Evolutionary conservation across 2,888 invertebrate genomes (phyloP).

Genomic region (Scaptomyza caliginosa): DNA sequence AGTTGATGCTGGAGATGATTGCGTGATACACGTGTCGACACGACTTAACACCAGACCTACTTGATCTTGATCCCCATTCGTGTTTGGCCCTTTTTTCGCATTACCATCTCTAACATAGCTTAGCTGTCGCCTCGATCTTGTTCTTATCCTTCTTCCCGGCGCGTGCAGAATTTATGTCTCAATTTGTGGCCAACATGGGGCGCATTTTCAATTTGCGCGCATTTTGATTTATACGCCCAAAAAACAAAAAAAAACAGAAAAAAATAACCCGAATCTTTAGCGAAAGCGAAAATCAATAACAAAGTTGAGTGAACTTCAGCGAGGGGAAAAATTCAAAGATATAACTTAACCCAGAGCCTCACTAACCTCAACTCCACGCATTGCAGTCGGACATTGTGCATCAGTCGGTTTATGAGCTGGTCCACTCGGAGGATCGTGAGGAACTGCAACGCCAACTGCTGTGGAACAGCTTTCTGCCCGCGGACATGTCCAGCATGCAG

Average conservation of each 20-base stretch:
- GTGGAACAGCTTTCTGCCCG: constrained; percentile 96
- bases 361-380: constrained; percentile 6
- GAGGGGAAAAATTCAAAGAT: neutral
- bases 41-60: neutral
- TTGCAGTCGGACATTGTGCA: constrained; percentile 99
- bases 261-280: constrained; percentile 31
- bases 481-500: constrained; percentile 86
- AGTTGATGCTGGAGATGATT: neutral
- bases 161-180: constrained; percentile 83
- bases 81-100: neutral
- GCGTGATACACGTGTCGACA: neutral
- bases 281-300: constrained; percentile 60
- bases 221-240: constrained; percentile 79
- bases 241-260: constrained; percentile 33
- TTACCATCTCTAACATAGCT: neutral
- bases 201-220: constrained; percentile 81
- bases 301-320: constrained; percentile 63
- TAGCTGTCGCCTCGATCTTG: constrained; percentile 25
- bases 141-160: constrained; percentile 42
- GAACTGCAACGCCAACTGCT: constrained; percentile 97
- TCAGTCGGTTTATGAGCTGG: constrained; percentile 99
- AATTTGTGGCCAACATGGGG: constrained; percentile 81
- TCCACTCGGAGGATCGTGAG: constrained; percentile 99
- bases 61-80: neutral
- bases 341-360: neutral